These are phyloP conservation scores for Tubulanus polymorphus DNA, from an alignment of 2,888 invertebrate genomes.

Conservation along the genomic window DNA sequence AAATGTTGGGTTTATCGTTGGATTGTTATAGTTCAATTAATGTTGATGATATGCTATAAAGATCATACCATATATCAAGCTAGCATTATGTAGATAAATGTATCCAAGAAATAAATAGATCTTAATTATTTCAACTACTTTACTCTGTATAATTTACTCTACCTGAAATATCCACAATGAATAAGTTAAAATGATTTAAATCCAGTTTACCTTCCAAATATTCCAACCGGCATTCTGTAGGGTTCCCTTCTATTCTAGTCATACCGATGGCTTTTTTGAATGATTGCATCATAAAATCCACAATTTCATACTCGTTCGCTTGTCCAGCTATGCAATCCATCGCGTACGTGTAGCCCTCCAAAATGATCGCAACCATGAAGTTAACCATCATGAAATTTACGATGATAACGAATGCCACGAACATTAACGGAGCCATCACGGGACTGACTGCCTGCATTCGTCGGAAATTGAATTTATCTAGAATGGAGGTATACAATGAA, in stretches of 20 bases:
- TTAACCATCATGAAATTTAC: conserved; percentile 9
- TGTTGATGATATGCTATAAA: no score
- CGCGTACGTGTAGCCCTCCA: conserved; percentile 6
- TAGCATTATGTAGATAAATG: no score
- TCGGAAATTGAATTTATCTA: conserved; percentile 9
- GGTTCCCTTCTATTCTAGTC: background rate
- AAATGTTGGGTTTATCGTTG: no score
- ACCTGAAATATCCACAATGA: no score
- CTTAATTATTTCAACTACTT: no score
- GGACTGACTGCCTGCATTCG: conserved; percentile 1
- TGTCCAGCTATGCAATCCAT: background rate
- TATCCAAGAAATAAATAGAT: no score
- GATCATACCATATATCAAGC: no score
- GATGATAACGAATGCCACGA: conserved; percentile 2
- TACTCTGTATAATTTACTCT: no score
- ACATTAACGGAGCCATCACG: conserved; percentile 4
- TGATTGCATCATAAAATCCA: background rate
- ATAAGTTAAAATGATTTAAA: no score
- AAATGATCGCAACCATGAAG: conserved; percentile 11
- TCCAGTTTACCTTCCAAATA: background rate
- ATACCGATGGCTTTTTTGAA: background rate
- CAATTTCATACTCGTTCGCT: background rate
- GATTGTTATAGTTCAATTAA: no score
- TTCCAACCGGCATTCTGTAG: background rate
- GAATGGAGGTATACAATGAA: no score